Evolutionary conservation across 92 coral and sea anemone genomes (phyloP), one percentile per base, ranked within the genome.

Genomic region (Muricea muricata): DNA sequence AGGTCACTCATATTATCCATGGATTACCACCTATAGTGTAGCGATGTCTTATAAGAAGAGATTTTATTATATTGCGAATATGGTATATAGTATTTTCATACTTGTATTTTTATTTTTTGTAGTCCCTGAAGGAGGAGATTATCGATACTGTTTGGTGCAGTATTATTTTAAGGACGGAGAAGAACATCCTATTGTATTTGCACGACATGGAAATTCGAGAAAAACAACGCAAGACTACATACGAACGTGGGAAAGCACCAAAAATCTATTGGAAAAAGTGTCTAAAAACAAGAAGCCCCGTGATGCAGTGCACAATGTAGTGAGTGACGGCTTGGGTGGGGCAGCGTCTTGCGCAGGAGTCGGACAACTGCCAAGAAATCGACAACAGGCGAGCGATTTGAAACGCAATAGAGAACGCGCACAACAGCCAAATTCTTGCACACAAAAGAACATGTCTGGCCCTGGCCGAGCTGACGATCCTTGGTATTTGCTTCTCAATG

Each of bases 341-440:
- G 75, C 79, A 25, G 86, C 73, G 30, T 50, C 78, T 77, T 79
- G 92, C 61, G 76, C 52, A 46, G 85, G 89, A 55, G 45, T 89
- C 52, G 89, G 86, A 20, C 92, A 89, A 78, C 58, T 84, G 34
- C 92, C 89, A 80, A 86, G 89, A 40, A 85, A 89, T 85, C 85
- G 92, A 79, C 92, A 89, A 73, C 86, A 89, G 75, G 92, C 80
- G 37, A 85, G 80, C 47, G 86, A 84, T 60, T 30, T 67, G 21
- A 30, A 18, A 11, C 30, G 47, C 30, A 32, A 67, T 13, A 12
- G 11, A 67, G 29, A 65, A n/a, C n/a, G n/a, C 20, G 34, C 33
- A 65, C 25, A 34, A 39, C 33, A 14, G 77, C 45, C 66, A 73
- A n/a, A n/a, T n/a, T 78, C 41, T 4, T 4, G 9, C 42, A 9